Conservation (phyloP, 2,888 invertebrate genomes). For the Metellina segmentata region DNA sequence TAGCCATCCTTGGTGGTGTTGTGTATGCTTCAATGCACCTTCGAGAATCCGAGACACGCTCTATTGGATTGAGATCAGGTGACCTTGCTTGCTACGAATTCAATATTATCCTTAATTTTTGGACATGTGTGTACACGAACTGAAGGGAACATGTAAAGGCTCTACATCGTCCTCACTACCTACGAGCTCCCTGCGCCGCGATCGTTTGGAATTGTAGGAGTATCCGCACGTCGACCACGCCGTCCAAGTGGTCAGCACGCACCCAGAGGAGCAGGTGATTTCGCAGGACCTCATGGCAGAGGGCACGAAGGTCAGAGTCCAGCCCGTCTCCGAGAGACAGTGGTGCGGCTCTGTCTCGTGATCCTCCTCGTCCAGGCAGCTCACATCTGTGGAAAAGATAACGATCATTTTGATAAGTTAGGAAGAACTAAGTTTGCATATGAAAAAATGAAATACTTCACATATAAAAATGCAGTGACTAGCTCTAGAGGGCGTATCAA, state of each 20-base stretch:
- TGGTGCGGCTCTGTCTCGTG: constrained; percentile 29
- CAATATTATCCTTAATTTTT: too few species aligned
- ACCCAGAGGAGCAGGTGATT: constrained; percentile 52
- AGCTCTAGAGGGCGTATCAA: too few species aligned
- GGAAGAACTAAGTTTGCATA: background rate
- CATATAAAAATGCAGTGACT: background rate
- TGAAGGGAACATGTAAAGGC: too few species aligned
- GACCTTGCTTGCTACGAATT: too few species aligned
- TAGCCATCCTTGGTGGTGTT: too few species aligned
- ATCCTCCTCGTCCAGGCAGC: constrained; percentile 23
- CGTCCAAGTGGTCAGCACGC: constrained; percentile 61
- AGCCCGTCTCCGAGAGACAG: constrained; percentile 7
- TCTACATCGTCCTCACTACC: constrained; percentile 37
- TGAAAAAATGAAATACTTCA: background rate
- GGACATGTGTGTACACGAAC: too few species aligned
- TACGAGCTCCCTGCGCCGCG: constrained; percentile 60
- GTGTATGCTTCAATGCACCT: too few species aligned
- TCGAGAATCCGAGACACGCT: too few species aligned
- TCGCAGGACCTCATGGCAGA: constrained; percentile 64
- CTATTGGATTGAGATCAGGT: too few species aligned
- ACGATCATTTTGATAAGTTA: background rate
- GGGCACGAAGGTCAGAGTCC: background rate
- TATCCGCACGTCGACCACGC: constrained; percentile 52
- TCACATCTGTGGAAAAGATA: constrained; percentile 45
- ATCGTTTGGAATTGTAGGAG: constrained; percentile 27